phyloP scores from a whole-genome alignment of 2,888 invertebrate species.

The Lysandra coridon region DNA sequence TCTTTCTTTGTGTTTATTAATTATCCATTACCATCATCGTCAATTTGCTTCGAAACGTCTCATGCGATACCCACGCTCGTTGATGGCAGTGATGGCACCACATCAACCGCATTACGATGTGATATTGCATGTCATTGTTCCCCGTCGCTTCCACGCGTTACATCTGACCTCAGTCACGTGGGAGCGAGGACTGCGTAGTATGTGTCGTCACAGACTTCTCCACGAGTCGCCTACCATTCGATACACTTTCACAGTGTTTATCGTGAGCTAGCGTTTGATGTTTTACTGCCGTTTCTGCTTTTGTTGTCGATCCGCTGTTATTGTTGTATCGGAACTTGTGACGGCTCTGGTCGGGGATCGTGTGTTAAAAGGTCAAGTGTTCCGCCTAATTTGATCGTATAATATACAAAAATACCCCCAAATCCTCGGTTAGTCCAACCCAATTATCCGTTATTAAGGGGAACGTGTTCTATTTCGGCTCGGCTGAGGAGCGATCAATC shows the following conservation, averaged over 20 bases:
- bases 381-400: slow-evolving; percentile 5
- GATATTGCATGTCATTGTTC: slow-evolving; percentile 30
- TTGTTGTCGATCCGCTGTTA: neutral
- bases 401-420: slow-evolving; percentile 1
- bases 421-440: slow-evolving; percentile 21
- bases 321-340: neutral
- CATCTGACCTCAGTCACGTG: slow-evolving; percentile 54
- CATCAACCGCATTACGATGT: neutral
- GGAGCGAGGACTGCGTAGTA: slow-evolving; percentile 51
- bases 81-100: neutral
- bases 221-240: slow-evolving; percentile 37
- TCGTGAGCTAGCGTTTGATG: neutral
- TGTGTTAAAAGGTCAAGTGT: neutral
- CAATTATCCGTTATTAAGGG: slow-evolving; percentile 22
- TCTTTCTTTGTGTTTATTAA: slow-evolving; percentile 1
- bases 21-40: neutral
- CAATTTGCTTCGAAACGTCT: neutral
- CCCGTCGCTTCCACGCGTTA: slow-evolving; percentile 39
- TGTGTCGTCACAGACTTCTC: slow-evolving; percentile 53
- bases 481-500: slow-evolving; percentile 57
- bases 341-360: neutral
- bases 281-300: slow-evolving; percentile 12
- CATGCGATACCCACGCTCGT: neutral
- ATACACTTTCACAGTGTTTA: slow-evolving; percentile 22
- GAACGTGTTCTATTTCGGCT: slow-evolving; percentile 43